phyloP scores from a whole-genome alignment of 1,140 invertebrate species.

The Solenopsis fugax region DNA sequence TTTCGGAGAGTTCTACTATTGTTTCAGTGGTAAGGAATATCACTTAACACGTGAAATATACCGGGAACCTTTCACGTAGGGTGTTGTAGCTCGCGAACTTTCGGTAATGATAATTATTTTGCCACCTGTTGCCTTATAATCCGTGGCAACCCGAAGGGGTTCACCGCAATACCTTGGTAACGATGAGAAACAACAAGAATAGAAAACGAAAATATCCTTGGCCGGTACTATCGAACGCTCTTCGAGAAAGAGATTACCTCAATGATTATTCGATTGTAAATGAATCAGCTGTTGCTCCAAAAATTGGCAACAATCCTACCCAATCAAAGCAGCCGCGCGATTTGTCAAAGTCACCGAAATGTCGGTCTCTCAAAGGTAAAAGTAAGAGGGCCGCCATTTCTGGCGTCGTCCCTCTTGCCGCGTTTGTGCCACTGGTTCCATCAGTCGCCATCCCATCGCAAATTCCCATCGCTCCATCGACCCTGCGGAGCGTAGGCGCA shows the following conservation, averaged over 20 bases:
- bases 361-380: conserved; percentile 45
- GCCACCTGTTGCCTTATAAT: conserved; percentile 39
- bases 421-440: not conserved
- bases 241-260: not conserved
- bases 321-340: no score
- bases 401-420: not conserved
- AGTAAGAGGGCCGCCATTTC: conserved; percentile 44
- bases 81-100: not conserved
- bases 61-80: not conserved
- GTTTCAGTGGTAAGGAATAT: not conserved
- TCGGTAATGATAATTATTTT: conserved; percentile 38
- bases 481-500: conserved; percentile 77
- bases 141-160: no score
- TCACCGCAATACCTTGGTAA: not conserved
- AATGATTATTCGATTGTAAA: not conserved
- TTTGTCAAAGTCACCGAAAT: not conserved
- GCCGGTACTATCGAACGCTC: not conserved
- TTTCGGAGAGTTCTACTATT: not conserved
- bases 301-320: not conserved
- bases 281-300: conserved; percentile 10
- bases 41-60: not conserved
- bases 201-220: not conserved
- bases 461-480: conserved; percentile 56
- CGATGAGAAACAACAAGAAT: not conserved
- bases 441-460: not conserved